Percentiles rank a stretch among this genome's conserved stretches.
Conservation (phyloP, 2,888 invertebrate species). For the Atethmia centrago region DNA sequence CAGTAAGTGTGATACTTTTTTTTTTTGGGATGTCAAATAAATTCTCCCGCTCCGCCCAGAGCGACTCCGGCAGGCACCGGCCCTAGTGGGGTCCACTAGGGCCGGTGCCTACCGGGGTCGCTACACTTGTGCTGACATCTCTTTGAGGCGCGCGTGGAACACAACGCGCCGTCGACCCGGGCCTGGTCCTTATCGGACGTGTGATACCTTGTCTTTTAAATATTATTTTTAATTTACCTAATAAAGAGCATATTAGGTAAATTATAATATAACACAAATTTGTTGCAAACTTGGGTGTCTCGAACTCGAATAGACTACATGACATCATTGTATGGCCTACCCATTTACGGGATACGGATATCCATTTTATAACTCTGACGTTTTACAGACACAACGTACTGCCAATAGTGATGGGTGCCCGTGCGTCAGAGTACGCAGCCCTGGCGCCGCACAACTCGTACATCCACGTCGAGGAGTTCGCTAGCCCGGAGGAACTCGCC, state of each 20-base stretch:
- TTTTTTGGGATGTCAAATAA: too few relatives aligned
- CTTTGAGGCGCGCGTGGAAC: too few relatives aligned
- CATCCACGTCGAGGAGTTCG: conserved; percentile 99
- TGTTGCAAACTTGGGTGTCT: background rate
- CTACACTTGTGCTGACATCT: too few relatives aligned
- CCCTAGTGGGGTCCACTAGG: too few relatives aligned
- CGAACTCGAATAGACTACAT: background rate
- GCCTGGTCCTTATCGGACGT: too few relatives aligned
- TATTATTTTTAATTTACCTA: background rate
- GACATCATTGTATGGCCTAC: background rate
- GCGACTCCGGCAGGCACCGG: too few relatives aligned
- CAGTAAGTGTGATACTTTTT: conserved; percentile 91
- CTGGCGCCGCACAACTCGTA: conserved; percentile 97
- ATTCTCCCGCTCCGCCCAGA: too few relatives aligned
- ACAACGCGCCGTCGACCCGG: too few relatives aligned
- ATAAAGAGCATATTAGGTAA: too few relatives aligned
- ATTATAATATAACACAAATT: background rate
- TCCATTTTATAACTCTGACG: background rate
- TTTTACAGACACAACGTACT: conserved; percentile 92
- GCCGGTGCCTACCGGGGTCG: too few relatives aligned
- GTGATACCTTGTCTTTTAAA: background rate
- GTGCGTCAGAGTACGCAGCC: conserved; percentile 96
- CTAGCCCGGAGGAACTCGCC: conserved; percentile 96
- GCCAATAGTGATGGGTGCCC: conserved; percentile 99
- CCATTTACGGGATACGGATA: background rate